Base-by-base conservation (phyloP, 2,888 invertebrate species). In the Omphaloscelis lunosa region DNA sequence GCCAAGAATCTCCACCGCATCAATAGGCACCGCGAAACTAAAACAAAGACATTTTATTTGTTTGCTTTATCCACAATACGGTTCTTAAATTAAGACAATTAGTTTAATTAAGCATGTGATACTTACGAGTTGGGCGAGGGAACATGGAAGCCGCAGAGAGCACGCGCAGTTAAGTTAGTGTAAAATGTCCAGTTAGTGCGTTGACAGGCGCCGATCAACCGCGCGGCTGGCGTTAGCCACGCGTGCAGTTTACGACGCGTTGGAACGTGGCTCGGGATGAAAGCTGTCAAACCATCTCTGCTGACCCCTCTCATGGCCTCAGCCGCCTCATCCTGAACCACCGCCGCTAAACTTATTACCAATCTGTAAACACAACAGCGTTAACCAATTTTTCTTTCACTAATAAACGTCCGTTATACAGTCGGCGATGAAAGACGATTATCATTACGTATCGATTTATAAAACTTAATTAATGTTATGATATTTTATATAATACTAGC, bases 141-240 rank as follows among this genome's bases (percentile, higher is more conserved):
- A 29, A 41, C 61, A 9, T 9, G 17, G 23, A 70, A 70, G 23
- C 41, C 61, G 41, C 70, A 70, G 29, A 45, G 29, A 45, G 29
- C 20, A 29, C 45, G 70, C 15, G 39, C 58, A 59, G 61, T 59
- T 23, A 61, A 45, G 15, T 70, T 70, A 41, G 20, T 41, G 20
- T 41, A 59, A 58, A 59, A 39, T 41, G 41, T 20, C 69, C 69
- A 69, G 58, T 69, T 15, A 5, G 15, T 27, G 17, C 12, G 39
- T 5, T 27, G 69, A 27, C 69, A 69, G 27, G 27, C 58, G 27
- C 8, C 15, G 15, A 27, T 41, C 2, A 9, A 20, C 20, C 41
- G 69, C 2, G 69, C 58, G 15, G 20, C 69, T 20, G 69, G 69
- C 41, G 58, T 41, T 12, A 69, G 58, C 69, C 69, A 69, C 58